Evolutionary conservation across 2,113 vertebrate genomes (phyloP).

Genomic region (Chelonoidis abingdonii): DNA sequence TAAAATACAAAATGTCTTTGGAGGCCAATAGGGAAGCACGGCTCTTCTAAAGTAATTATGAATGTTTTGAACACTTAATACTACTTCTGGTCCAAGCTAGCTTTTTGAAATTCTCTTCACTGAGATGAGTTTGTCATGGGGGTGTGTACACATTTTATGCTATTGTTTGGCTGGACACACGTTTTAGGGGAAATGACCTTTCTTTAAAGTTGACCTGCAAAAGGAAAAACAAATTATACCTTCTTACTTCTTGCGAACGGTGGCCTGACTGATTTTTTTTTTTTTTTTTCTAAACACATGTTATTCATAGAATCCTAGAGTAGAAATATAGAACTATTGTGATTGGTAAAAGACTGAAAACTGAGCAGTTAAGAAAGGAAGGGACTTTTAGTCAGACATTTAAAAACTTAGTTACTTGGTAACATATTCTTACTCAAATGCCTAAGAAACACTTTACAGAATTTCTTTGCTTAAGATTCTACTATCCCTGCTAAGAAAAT

Average conservation of each 20-base stretch:
- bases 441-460: background rate
- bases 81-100: background rate
- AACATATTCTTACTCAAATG: background rate
- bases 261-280: background rate
- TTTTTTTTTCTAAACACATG: background rate
- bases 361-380: too few species aligned
- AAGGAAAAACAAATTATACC: background rate
- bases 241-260: slow-evolving; percentile 13
- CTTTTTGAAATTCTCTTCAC: background rate
- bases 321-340: background rate
- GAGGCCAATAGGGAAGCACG: background rate
- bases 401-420: background rate
- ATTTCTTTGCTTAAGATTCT: background rate
- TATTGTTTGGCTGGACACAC: background rate
- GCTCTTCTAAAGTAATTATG: background rate
- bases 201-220: background rate
- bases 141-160: background rate
- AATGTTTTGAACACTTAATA: background rate
- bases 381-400: background rate
- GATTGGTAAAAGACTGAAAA: background rate
- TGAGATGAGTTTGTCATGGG: background rate
- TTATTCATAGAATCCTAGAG: background rate
- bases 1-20: background rate
- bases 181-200: background rate
- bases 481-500: accelerated